Percentiles rank a stretch among this genome's conserved stretches.
Evolutionary conservation across 2,888 invertebrate genomes (phyloP).

Genomic region (Oxyscelio sp.): DNA sequence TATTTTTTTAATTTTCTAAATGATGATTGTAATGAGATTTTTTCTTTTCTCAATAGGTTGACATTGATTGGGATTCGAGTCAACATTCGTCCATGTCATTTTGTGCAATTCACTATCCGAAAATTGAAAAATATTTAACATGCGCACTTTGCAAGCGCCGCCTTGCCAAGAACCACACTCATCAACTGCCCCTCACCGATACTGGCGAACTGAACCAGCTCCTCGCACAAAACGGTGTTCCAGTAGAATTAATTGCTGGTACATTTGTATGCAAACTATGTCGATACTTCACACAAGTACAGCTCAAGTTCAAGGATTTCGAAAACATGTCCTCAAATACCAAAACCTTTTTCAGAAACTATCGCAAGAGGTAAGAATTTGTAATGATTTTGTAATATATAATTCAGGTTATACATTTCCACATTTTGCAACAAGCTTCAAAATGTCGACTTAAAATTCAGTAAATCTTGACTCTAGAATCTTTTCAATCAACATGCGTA

Average conservation of each 20-base stretch:
- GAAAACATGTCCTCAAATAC: conserved; percentile 89
- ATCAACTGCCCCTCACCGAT: conserved; percentile 91
- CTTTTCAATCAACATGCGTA: too few species aligned
- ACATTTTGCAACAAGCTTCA: too few species aligned
- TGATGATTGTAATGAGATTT: too few species aligned
- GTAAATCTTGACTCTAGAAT: too few species aligned
- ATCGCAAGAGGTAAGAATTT: conserved; percentile 91
- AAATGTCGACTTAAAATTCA: too few species aligned
- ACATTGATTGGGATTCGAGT: conserved; percentile 88
- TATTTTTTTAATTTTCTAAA: too few species aligned
- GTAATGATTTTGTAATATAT: too few species aligned
- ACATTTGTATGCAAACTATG: conserved; percentile 95
- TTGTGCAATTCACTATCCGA: conserved; percentile 91
- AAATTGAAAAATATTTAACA: conserved; percentile 92
- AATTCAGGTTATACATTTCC: too few species aligned
- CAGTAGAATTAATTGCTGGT: conserved; percentile 91
- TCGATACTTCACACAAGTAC: conserved; percentile 93
- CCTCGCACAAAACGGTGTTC: conserved; percentile 91
- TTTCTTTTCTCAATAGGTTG: too few species aligned
- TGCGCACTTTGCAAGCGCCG: conserved; percentile 94
- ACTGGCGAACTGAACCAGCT: conserved; percentile 89
- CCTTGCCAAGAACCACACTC: conserved; percentile 93
- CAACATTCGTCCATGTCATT: conserved; percentile 87
- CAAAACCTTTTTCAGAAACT: conserved; percentile 90
- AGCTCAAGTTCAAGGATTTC: conserved; percentile 90